Base-by-base conservation (phyloP, 2,113 vertebrate genomes). In the Ophiodon elongatus region DNA sequence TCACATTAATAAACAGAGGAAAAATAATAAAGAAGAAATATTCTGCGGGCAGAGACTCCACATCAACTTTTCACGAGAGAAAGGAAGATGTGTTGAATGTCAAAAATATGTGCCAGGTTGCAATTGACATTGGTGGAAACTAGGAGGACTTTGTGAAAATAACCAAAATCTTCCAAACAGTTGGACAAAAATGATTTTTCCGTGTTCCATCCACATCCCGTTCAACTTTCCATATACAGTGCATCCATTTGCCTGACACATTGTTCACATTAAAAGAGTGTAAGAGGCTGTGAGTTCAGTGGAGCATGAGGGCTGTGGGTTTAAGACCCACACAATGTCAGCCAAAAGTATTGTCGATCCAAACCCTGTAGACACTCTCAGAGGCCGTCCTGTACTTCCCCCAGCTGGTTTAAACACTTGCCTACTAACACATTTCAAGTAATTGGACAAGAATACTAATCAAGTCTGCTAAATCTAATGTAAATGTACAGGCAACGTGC, bases 41-140 rank as follows among this genome's bases (percentile, higher is more conserved):
- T 80, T 81, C 65, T 73, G 65, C 57, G 69, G 41, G 43, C 47
- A 66, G 69, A n/a, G 43, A 7, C 52, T 80, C 83, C 41, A 33
- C 62, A 45, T 79, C 62, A 79, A 17, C 47, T 56, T 72, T 80
- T 76, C 67, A 25, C 56, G 43, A 71, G 15, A 73, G 43, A 73
- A 71, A 80, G 81, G 66, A 59, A 6, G 45, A 79, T 37, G 57
- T 79, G 76, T 82, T 82, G 39, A 85, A 68, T 11, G 76, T 71
- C 27, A 78, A 50, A 82, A 82, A 78, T 33, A 54, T 43, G 67
- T 76, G 79, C 84, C 81, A 85, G 64, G 41, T 47, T 84, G 84
- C 85, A 88, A 91, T 90, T 81, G 80, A 78, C 72, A 82, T 71
- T 66, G 68, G 41, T 85, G 83, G 86, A 88, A 91, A 91, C 62